Evolutionary conservation across 2,797 vertebrate species (phyloP).

Genomic region (Taenioides sp.): DNA sequence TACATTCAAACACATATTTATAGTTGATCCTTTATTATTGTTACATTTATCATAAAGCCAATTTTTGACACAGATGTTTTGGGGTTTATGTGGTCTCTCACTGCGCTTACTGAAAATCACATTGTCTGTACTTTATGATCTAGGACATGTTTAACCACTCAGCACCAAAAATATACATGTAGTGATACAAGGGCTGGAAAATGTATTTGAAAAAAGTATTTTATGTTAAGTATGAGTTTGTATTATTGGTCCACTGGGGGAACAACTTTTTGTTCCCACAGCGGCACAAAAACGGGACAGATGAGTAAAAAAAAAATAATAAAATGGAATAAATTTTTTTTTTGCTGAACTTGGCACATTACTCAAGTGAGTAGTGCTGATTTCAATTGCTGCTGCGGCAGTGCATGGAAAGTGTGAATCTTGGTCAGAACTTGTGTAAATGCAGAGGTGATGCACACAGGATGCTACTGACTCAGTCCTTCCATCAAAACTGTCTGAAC

Average conservation of each 20-base stretch:
- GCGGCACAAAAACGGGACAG: neutral
- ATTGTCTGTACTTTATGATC: neutral
- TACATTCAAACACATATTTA: neutral
- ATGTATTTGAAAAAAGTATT: neutral
- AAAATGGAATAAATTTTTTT: neutral
- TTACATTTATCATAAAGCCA: neutral
- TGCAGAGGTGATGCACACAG: constrained; percentile 59
- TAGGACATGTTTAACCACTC: constrained; percentile 34
- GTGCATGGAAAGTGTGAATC: constrained; percentile 73
- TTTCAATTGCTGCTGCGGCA: neutral
- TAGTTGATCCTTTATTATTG: neutral
- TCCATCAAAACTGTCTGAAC: constrained; percentile 52
- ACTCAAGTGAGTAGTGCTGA: constrained; percentile 14
- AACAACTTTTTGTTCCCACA: neutral
- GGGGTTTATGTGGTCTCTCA: neutral
- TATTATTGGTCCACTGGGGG: neutral
- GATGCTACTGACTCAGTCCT: constrained; percentile 69
- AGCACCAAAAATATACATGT: neutral
- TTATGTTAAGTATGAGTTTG: neutral
- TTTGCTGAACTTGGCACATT: neutral
- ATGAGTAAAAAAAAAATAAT: neutral
- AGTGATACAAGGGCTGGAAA: neutral
- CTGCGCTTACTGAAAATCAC: neutral
- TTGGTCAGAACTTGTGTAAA: constrained; percentile 36
- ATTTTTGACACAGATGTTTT: neutral